Evolutionary conservation across 2,797 vertebrate genomes (phyloP).

Genomic region (Euthynnus affinis): DNA sequence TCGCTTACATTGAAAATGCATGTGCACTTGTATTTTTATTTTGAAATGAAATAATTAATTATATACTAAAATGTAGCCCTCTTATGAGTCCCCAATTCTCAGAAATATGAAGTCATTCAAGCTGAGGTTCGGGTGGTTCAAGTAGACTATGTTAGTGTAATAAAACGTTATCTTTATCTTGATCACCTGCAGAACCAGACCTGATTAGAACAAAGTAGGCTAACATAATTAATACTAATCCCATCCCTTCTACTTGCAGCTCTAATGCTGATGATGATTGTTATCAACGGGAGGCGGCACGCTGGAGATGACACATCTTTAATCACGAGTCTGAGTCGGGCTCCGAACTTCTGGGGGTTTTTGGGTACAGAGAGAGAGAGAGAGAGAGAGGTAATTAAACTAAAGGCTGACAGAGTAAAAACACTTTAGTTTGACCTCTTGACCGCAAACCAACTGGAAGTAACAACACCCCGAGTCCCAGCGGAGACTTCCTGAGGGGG

Average conservation of each 20-base stretch:
- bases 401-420: constrained; percentile 65
- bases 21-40: not conserved
- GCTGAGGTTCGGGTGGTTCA: constrained; percentile 32
- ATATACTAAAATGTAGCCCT: not conserved
- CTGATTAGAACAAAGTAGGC: constrained; percentile 50
- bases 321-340: constrained; percentile 51
- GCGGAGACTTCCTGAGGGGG: constrained; percentile 47
- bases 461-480: constrained; percentile 52
- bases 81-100: not conserved
- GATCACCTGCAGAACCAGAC: constrained; percentile 34
- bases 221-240: constrained; percentile 63
- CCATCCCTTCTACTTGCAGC: constrained; percentile 33
- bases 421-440: constrained; percentile 67
- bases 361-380: constrained; percentile 34
- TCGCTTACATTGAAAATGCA: too few relatives aligned
- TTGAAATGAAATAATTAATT: not conserved
- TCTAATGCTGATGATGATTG: constrained; percentile 49
- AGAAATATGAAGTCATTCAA: constrained; percentile 18
- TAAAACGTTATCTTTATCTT: constrained; percentile 49
- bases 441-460: constrained; percentile 43
- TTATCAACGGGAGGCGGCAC: constrained; percentile 55
- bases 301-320: constrained; percentile 53
- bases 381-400: constrained; percentile 62
- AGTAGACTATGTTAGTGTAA: constrained; percentile 32
- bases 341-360: constrained; percentile 39